These are phyloP conservation scores for Setophaga petechia DNA, from an alignment of 2,113 vertebrate species.

Conservation along the genomic window DNA sequence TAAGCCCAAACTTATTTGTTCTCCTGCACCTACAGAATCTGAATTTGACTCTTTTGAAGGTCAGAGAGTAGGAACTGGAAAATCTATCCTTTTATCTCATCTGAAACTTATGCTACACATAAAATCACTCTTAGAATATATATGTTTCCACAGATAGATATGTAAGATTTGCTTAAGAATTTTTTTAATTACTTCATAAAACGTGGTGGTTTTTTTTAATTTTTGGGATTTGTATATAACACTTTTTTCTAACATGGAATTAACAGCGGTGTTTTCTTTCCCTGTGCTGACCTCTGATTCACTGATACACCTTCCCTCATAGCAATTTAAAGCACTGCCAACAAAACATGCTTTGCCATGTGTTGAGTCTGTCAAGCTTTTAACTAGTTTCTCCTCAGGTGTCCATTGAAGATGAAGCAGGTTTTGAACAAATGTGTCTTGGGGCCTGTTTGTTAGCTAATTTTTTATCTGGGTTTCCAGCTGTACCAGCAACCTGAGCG, in stretches of 20 bases:
- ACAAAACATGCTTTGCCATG: constrained; percentile 34
- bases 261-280: neutral
- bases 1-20: neutral
- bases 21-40: neutral
- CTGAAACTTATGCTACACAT: neutral
- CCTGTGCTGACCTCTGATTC: constrained; percentile 11
- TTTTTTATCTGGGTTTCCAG: constrained; percentile 56
- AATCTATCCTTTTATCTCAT: neutral
- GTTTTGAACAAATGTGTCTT: constrained; percentile 62
- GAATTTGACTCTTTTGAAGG: neutral
- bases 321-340: constrained; percentile 63
- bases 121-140: neutral
- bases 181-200: neutral
- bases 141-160: neutral
- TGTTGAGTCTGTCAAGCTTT: constrained; percentile 64
- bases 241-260: neutral
- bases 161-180: neutral
- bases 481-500: constrained; percentile 18
- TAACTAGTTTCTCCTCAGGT: constrained; percentile 71
- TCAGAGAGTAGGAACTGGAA: neutral
- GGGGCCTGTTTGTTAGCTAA: constrained; percentile 26
- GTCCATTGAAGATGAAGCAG: constrained; percentile 58
- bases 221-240: neutral
- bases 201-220: neutral
- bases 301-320: neutral